Conservation (phyloP, 2,113 vertebrate species). For the Oryzias melastigma region DNA sequence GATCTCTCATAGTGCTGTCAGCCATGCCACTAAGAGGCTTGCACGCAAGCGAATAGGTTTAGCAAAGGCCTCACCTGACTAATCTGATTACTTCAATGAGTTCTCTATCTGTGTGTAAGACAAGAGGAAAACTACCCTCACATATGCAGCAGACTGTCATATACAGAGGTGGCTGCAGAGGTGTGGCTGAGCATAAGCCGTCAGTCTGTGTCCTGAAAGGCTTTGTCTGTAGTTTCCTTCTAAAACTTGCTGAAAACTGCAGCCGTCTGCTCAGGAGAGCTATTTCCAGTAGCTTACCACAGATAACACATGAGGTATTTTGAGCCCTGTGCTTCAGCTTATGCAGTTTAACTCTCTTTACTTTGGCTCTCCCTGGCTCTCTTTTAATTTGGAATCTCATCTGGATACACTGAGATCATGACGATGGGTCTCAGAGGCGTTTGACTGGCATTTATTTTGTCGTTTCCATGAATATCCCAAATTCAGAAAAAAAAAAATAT, state of each 20-base stretch:
- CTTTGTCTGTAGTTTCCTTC: not conserved
- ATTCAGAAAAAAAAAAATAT: too few relatives aligned
- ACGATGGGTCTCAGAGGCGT: too few relatives aligned
- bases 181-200: not conserved
- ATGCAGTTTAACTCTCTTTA: constrained; percentile 8
- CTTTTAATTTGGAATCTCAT: not conserved
- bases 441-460: too few relatives aligned
- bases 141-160: not conserved
- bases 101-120: constrained; percentile 47
- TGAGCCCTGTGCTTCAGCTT: constrained; percentile 14
- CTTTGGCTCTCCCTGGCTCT: constrained; percentile 15
- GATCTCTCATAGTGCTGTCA: constrained; percentile 55
- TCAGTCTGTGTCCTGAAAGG: too few relatives aligned
- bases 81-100: constrained; percentile 77
- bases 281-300: constrained; percentile 30
- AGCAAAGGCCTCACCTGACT: constrained; percentile 71
- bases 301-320: constrained; percentile 33
- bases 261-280: constrained; percentile 31
- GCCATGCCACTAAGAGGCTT: constrained; percentile 74
- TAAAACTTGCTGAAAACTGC: constrained; percentile 12
- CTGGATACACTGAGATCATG: too few relatives aligned
- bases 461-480: too few relatives aligned
- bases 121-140: constrained; percentile 24
- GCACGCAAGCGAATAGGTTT: constrained; percentile 67
- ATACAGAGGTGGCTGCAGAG: not conserved